These are phyloP conservation scores for Neuroscelio doddi DNA, from an alignment of 2,888 invertebrate genomes.

Conservation along the genomic window DNA sequence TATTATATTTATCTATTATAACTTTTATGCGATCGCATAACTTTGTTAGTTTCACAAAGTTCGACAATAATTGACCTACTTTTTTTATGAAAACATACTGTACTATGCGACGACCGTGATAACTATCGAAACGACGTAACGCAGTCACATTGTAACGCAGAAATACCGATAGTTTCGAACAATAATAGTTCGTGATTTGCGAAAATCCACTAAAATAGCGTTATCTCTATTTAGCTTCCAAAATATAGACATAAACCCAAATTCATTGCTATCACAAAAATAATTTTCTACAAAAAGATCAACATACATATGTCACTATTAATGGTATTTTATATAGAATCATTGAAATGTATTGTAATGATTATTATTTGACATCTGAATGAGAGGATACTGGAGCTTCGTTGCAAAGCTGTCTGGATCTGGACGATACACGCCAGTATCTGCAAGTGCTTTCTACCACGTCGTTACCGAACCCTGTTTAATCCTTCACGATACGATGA, in stretches of 20 bases:
- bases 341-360: conserved; percentile 24
- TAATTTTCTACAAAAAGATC: background rate
- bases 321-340: conserved; percentile 6
- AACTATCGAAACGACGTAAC: too few species aligned
- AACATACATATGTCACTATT: conserved; percentile 11
- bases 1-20: background rate
- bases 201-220: too few species aligned
- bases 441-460: conserved; percentile 51
- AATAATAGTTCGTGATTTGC: too few species aligned
- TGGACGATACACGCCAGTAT: conserved; percentile 49
- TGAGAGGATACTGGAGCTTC: conserved; percentile 46
- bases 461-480: conserved; percentile 50
- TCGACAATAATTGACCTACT: conserved; percentile 3
- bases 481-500: conserved; percentile 41
- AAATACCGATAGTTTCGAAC: background rate
- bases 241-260: too few species aligned
- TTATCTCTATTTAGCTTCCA: too few species aligned
- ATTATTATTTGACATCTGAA: conserved; percentile 42
- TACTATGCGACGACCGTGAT: background rate
- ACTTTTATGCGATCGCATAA: background rate
- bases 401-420: conserved; percentile 49
- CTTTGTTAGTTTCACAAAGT: background rate
- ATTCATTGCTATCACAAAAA: too few species aligned
- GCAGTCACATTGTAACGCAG: too few species aligned
- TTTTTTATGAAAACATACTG: background rate